Base-by-base conservation (phyloP, 1,140 invertebrate genomes). In the Papilio polyxenes region DNA sequence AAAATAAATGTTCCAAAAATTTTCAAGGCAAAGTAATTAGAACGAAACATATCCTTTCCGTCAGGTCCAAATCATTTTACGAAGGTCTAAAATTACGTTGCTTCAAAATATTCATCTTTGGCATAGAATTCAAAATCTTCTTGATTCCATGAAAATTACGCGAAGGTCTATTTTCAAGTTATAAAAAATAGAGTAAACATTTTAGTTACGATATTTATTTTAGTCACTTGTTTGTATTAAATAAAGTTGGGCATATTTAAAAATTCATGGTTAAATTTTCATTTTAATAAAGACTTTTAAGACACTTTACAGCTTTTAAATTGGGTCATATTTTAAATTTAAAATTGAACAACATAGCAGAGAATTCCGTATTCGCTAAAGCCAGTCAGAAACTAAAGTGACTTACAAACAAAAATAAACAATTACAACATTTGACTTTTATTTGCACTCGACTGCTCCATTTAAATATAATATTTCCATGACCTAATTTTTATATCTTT, bases 11-110 rank as follows among this genome's bases (percentile, higher is more conserved):
- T 48, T 76, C 75, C 44, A 48, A 23, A 48, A 48, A 51, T 20
- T 48, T 75, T 76, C 75, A 76, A 76, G 75, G 75, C 23, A 51
- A 76, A 76, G 10, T 76, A 76, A 76, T 76, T 31, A 53, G 75
- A 76, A 49, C 75, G 75, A 49, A 49, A 76, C 40, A 20, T 76
- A 76, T 51, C 20, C n/a, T 76, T 48, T 76, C 17, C 40, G 17
- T 10, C 40, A 76, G 51, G n/a, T 51, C 7, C 13, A n/a, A 23
- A 51, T 49, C 5, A 65, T 65, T 65, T 31, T 31, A 31, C 23
- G 62, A 65, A 23, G 62, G 6, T 9, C 31, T 65, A 31, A 11
- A 65, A 65, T 65, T 65, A 62, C 59, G n/a, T 65, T 23, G 20
- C 31, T 31, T 65, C 3, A 4, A 20, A 1, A 56, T 17, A 6